Conservation (phyloP, 2,797 vertebrate genomes). For the Chelidonichthys spinosus region DNA sequence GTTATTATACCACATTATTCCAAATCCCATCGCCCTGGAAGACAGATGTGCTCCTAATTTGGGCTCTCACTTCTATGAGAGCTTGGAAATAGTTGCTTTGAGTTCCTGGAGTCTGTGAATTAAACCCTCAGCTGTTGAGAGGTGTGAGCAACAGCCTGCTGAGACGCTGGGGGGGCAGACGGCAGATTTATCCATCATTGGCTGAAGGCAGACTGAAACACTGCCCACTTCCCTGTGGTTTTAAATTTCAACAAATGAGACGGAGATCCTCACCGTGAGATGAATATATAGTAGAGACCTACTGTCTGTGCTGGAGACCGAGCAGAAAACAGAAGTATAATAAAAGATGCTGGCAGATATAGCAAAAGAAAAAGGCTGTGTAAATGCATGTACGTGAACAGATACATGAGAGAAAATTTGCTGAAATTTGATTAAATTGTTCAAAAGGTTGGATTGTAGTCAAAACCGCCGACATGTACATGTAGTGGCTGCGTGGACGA, state of each 20-base stretch:
- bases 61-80: conserved; percentile 35
- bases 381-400: background rate
- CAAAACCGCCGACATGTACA: background rate
- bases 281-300: conserved; percentile 18
- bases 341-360: background rate
- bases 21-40: conserved; percentile 35
- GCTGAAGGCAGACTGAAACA: conserved; percentile 18
- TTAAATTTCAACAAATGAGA: conserved; percentile 39
- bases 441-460: background rate
- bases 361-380: background rate
- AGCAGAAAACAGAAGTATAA: conserved; percentile 5
- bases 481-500: background rate
- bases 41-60: conserved; percentile 52
- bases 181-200: conserved; percentile 48
- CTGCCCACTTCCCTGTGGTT: conserved; percentile 11
- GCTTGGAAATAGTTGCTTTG: conserved; percentile 36
- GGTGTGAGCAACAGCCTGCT: conserved; percentile 24
- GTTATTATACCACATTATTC: conserved; percentile 34
- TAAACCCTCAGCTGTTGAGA: conserved; percentile 25
- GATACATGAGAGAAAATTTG: background rate
- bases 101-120: conserved; percentile 4
- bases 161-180: conserved; percentile 18
- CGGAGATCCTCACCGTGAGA: conserved; percentile 9
- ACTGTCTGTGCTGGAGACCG: conserved; percentile 2
- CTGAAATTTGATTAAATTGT: background rate